Evolutionary conservation across 1,140 invertebrate genomes (phyloP).

Genomic region (Drosophila pectinifera): DNA sequence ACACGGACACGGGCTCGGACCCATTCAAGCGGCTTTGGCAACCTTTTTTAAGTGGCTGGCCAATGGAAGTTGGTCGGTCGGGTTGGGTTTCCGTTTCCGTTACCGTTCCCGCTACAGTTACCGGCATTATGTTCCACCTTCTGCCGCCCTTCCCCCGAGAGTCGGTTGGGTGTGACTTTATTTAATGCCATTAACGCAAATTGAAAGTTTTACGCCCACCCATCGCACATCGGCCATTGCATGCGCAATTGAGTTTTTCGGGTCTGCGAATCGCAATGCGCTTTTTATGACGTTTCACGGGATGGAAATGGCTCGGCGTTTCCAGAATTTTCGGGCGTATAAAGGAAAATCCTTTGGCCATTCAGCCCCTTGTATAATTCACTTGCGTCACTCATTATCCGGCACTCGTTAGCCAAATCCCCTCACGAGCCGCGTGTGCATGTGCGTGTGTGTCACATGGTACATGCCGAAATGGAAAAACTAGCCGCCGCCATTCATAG

Average conservation of each 20-base stretch:
- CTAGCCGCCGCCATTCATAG: slow-evolving; percentile 61
- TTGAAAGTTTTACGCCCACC: slow-evolving; percentile 78
- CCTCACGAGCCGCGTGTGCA: slow-evolving; percentile 10
- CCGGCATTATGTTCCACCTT: slow-evolving; percentile 28
- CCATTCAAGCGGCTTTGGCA: slow-evolving; percentile 59
- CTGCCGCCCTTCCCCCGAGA: slow-evolving; percentile 1
- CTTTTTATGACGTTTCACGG: slow-evolving; percentile 49
- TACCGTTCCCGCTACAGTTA: slow-evolving; percentile 23
- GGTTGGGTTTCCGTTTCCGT: slow-evolving; percentile 38
- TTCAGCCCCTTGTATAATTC: slow-evolving; percentile 35
- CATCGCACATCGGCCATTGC: slow-evolving; percentile 63
- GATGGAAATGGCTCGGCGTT: slow-evolving; percentile 22
- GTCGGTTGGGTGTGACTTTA: slow-evolving; percentile 65
- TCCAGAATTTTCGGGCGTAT: slow-evolving; percentile 23
- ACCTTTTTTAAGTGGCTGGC: slow-evolving; percentile 79
- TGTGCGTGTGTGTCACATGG: slow-evolving; percentile 7
- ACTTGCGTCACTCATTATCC: slow-evolving; percentile 45
- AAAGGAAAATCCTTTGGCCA: slow-evolving; percentile 30
- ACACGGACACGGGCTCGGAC: not conserved
- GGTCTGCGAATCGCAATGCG: slow-evolving; percentile 39
- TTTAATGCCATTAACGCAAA: slow-evolving; percentile 83
- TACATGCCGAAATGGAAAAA: slow-evolving; percentile 53
- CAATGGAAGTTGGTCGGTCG: slow-evolving; percentile 46
- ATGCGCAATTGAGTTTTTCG: slow-evolving; percentile 77
- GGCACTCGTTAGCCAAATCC: slow-evolving; percentile 14